A percentile compares a stretch with the other conserved stretches of the same genome.
phyloP scores from a whole-genome alignment of 2,888 invertebrate genomes.

The Microctonus hyperodae region DNA sequence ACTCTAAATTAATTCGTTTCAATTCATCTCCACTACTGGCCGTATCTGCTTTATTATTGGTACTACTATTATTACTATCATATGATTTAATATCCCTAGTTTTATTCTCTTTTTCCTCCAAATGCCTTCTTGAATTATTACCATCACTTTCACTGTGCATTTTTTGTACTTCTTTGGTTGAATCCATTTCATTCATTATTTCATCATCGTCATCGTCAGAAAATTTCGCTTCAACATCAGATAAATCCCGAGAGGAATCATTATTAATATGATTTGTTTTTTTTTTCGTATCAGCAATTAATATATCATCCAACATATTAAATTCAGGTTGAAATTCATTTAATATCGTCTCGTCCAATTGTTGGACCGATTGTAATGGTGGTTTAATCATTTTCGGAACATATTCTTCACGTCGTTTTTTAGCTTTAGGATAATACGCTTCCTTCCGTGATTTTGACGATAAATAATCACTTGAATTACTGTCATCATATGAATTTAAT shows the following conservation, averaged over 20 bases:
- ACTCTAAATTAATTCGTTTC: conserved; percentile 26
- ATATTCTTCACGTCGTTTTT: conserved; percentile 59
- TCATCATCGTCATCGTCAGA: conserved; percentile 51
- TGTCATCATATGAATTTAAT: conserved; percentile 50
- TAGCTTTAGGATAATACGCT: conserved; percentile 55
- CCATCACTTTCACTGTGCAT: conserved; percentile 15
- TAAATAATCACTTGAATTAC: conserved; percentile 50
- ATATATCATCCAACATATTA: conserved; percentile 62
- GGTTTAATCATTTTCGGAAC: conserved; percentile 59
- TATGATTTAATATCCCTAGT: conserved; percentile 27
- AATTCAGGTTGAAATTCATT: conserved; percentile 61
- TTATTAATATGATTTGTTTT: conserved; percentile 28
- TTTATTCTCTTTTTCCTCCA: conserved; percentile 38
- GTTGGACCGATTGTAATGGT: conserved; percentile 50
- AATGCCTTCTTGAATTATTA: conserved; percentile 36
- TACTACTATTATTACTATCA: conserved; percentile 25
- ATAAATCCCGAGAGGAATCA: conserved; percentile 47
- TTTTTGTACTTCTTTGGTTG: conserved; percentile 48
- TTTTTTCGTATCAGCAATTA: conserved; percentile 42
- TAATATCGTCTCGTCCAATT: conserved; percentile 53
- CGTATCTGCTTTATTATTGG: conserved; percentile 35
- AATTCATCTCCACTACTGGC: conserved; percentile 32
- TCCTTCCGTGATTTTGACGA: conserved; percentile 51
- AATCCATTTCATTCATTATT: conserved; percentile 36
- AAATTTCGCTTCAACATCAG: conserved; percentile 52